Evolutionary conservation across 2,888 invertebrate genomes (phyloP).

Genomic region (Myathropa florea): DNA sequence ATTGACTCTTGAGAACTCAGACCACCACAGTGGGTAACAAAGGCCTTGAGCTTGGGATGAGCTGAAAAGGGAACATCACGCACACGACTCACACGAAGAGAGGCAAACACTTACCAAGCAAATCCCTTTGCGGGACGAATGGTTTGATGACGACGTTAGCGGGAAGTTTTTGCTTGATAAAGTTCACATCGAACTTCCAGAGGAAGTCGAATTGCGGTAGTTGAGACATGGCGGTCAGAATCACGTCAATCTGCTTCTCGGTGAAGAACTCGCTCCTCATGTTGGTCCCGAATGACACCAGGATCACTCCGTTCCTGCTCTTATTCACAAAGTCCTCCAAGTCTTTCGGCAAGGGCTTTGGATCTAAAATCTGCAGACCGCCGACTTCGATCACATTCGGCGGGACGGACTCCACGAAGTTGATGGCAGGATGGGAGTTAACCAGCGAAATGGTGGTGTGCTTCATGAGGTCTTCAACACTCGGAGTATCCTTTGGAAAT

Average conservation of each 20-base stretch:
- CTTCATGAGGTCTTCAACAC: constrained; percentile 71
- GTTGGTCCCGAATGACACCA: constrained; percentile 77
- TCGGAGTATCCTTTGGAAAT: constrained; percentile 68
- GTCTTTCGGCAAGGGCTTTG: constrained; percentile 73
- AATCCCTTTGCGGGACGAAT: constrained; percentile 73
- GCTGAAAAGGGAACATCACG: constrained; percentile 66
- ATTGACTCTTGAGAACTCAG: constrained; percentile 76
- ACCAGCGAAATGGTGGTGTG: constrained; percentile 74
- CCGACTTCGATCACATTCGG: constrained; percentile 78
- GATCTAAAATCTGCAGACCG: constrained; percentile 77
- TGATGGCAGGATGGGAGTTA: constrained; percentile 76
- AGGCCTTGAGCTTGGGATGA: constrained; percentile 74
- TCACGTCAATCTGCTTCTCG: constrained; percentile 55
- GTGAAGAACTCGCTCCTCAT: constrained; percentile 72
- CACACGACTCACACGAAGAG: neutral
- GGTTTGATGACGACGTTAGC: constrained; percentile 69
- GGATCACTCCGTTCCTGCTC: constrained; percentile 76
- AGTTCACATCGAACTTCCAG: constrained; percentile 76
- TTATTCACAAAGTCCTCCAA: constrained; percentile 74
- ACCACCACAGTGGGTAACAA: constrained; percentile 77
- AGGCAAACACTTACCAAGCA: constrained; percentile 72
- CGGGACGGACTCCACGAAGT: constrained; percentile 76
- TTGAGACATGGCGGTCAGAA: constrained; percentile 70
- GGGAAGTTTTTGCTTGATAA: constrained; percentile 67
- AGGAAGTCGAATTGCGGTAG: constrained; percentile 77